Base-by-base conservation (phyloP, 2,113 vertebrate species). In the Corythornis vintsioides region DNA sequence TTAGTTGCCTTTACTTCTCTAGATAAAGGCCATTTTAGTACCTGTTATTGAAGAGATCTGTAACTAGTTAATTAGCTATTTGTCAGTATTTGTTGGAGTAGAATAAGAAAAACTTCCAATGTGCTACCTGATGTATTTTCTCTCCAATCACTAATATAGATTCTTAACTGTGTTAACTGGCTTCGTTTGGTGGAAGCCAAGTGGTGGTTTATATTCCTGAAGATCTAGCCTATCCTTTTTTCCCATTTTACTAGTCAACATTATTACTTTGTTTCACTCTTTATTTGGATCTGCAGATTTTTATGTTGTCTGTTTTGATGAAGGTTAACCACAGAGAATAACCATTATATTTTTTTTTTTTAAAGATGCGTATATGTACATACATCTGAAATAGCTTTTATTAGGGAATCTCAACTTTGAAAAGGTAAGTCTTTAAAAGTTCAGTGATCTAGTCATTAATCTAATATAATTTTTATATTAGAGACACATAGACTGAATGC, bases 1-100 rank as follows among this genome's bases (percentile, higher is more conserved):
- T 64, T 73, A 53, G 53, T 84, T 93, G 40, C 65, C 83, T 65
- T 88, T 94, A 45, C 65, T 90, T 57, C 59, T 92, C 73, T 31
- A 72, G 57, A 18, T 75, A 87, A 86, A 73, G 70, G 29, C 40
- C 59, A 35, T 86, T 83, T 90, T 64, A 74, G 33, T 81, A 48
- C 31, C 22, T 4, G 12, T 77, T 81, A 67, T 8, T n/a, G 66
- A 35, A 71, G 74, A 65, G 57, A 26, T 75, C 82, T 94, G 78
- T 78, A 52, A 93, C 35, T 33, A 75, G 40, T 7, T 67, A 93
- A 93, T 78, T 67, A 77, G 11, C 52, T 77, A 26, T 81, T 89
- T 88, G 47, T 31, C 45, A 81, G 61, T 78, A 78, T 78, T 70
- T 52, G 38, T 60, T 86, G 52, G 48, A 89, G 35, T 25, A 77